Evolutionary conservation across 2,113 vertebrate genomes (phyloP), one percentile per base, ranked within the genome.

Genomic region (Hippocampus zosterae): DNA sequence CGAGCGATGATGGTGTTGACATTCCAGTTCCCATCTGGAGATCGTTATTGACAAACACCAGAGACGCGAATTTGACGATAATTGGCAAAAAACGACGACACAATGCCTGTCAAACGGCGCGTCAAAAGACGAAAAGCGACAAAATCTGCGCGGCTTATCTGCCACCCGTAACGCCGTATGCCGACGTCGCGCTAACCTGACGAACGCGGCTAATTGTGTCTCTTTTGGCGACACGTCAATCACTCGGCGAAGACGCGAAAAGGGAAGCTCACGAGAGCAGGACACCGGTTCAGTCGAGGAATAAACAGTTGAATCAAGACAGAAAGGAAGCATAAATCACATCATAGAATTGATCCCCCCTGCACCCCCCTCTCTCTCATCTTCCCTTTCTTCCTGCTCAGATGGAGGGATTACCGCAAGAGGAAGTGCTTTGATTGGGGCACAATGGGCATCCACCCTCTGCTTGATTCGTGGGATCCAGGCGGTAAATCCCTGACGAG

Each of bases 401-500:
- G 90, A 90, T 88, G 88, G 89, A 90, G 83, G 90, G 90, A 91
- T 92, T 91, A 92, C 81, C 76, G 79, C 85, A 85, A 84, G 84
- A 91, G 90, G 90, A 92, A 91, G 89, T 87, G 87, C 87, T 91
- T 91, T 92, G 90, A 91, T 91, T 90, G 88, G 85, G 56, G 81
- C 83, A 92, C 91, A 92, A 93, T 91, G 85, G 88, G 85, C 83
- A 91, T 90, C 88, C 90, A 90, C 90, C 90, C 89, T 92, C 87
- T 90, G 91, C 56, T 90, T 92, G 90, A 92, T 92, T 89, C 88
- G 84, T 88, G 84, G 89, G 88, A 91, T 91, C 91, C 87, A 78
- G 75, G 78, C 91, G 84, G 88, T 78, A 90, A 93, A 91, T 91
- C 89, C 86, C 86, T 76, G 78, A 89, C 84, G 73, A 29, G 78